Base-by-base conservation (phyloP, 53 echinoderm and acorn worm species). In the Holothuria scabra region DNA sequence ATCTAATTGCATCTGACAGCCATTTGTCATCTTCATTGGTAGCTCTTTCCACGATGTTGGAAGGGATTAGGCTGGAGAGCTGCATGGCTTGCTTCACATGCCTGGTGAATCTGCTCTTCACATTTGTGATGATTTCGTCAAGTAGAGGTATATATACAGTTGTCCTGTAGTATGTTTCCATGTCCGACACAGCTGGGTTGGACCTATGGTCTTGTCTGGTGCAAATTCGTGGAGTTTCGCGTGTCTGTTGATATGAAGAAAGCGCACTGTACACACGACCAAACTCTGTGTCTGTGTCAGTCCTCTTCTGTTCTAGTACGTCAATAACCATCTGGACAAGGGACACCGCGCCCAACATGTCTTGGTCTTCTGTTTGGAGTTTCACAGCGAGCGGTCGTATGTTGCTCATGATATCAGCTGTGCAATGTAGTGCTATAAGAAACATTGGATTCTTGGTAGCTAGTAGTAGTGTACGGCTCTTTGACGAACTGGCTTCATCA, bases 21-120 rank as follows among this genome's bases (percentile, higher is more conserved):
- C 68, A 68, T 68, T 32, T 68, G 68, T 68, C 68, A 32, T n/a
- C n/a, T n/a, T n/a, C n/a, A n/a, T n/a, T n/a, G n/a, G n/a, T n/a
- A n/a, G n/a, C n/a, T n/a, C n/a, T 68, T 68, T 68, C 68, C 34
- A 32, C 19, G 68, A 68, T 68, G 68, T 68, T 28, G 68, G 12
- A 32, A 31, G 68, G 68, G 35, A 68, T 68, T 33, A 68, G 19
- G 68, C 30, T 68, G 29, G 68, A 68, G 2, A 68, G 68, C 68
- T 68, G 1, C 68, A 68, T 68, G 22, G 68, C 68, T 68, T 68
- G 68, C 68, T 68, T 68, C 35, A 68, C 41, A 68, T 68, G 68
- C 68, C 68, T 24, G 34, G 68, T 68, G 68, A 68, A 68, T 68
- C 68, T 68, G 68, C 44, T 44, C 10, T 44, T 44, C 68, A 68